Evolutionary conservation across 2,888 invertebrate species (phyloP).

Genomic region (Ryuthela nishihirai): DNA sequence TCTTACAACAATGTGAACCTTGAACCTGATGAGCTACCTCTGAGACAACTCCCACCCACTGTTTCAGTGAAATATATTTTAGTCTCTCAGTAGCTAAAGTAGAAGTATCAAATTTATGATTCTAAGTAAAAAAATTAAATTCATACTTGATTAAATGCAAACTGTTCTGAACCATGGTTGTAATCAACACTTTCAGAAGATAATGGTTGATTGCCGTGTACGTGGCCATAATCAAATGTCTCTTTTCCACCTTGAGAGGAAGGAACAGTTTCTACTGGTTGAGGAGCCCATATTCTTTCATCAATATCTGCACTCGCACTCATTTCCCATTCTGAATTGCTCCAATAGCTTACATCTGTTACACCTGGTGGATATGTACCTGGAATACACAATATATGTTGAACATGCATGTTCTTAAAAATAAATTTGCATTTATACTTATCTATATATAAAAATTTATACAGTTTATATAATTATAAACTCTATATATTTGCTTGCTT

Average conservation of each 20-base stretch:
- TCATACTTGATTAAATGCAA: slow-evolving; percentile 40
- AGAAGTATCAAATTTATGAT: background rate
- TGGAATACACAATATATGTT: no score
- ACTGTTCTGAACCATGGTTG: slow-evolving; percentile 45
- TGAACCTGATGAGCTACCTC: no score
- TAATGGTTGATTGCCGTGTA: slow-evolving; percentile 41
- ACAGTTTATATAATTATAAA: no score
- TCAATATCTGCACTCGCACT: slow-evolving; percentile 21
- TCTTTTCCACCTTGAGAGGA: slow-evolving; percentile 33
- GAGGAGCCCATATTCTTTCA: slow-evolving; percentile 36
- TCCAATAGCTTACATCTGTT: slow-evolving; percentile 10
- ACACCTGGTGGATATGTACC: slow-evolving; percentile 8
- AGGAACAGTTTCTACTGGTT: slow-evolving; percentile 4
- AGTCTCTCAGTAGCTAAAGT: background rate
- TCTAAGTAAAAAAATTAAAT: background rate
- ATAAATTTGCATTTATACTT: no score
- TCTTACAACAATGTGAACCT: no score
- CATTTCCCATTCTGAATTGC: slow-evolving; percentile 25
- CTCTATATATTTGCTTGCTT: no score
- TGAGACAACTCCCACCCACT: no score
- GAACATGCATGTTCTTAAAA: no score
- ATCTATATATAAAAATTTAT: no score
- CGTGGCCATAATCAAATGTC: slow-evolving; percentile 43
- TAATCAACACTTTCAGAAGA: slow-evolving; percentile 46
- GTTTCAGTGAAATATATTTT: no score